These are phyloP conservation scores for Fringilla coelebs DNA, from an alignment of 2,797 vertebrate genomes.

Conservation along the genomic window DNA sequence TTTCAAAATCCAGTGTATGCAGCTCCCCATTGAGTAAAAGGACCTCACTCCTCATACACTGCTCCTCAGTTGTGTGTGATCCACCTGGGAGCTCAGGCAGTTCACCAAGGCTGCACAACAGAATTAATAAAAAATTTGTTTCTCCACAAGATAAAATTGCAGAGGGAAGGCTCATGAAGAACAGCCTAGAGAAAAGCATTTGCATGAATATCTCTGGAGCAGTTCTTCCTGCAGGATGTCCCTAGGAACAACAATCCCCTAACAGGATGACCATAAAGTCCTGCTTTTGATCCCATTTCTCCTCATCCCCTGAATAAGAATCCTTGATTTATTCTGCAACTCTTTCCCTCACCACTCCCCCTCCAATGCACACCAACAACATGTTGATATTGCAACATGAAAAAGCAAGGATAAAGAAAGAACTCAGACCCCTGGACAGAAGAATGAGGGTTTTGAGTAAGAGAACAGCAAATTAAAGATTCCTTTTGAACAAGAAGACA, in stretches of 20 bases:
- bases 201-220: neutral
- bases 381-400: neutral
- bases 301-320: neutral
- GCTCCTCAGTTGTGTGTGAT: neutral
- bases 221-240: neutral
- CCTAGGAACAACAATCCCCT: neutral
- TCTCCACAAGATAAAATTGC: neutral
- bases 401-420: neutral
- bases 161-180: neutral
- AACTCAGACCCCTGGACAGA: neutral
- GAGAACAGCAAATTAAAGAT: neutral
- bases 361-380: neutral
- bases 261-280: neutral
- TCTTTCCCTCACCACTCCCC: neutral
- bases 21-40: constrained; percentile 22
- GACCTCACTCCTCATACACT: neutral
- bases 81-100: neutral
- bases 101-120: neutral
- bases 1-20: constrained; percentile 33
- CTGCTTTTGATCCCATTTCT: neutral
- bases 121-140: neutral
- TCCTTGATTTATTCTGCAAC: neutral
- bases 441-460: neutral
- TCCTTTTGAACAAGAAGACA: neutral
- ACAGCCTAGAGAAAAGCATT: neutral